Percentiles rank a stretch among this genome's conserved stretches.
phyloP scores from a whole-genome alignment of 2,888 invertebrate genomes.

The Drosophila pegasa region DNA sequence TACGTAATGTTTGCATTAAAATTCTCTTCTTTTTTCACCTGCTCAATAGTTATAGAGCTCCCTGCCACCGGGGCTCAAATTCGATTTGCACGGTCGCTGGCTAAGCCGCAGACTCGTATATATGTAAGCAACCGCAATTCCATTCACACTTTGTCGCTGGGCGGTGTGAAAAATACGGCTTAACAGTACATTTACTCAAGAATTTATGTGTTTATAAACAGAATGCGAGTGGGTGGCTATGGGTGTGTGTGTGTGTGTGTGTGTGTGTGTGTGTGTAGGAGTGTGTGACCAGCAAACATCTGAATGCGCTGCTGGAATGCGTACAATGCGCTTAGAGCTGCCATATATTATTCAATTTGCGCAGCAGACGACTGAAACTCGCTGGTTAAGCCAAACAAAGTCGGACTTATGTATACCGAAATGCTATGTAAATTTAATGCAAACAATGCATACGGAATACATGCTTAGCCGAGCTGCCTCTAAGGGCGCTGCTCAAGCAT shows the following conservation, averaged over 20 bases:
- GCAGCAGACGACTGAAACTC: slow-evolving; percentile 24
- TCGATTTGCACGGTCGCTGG: slow-evolving; percentile 7
- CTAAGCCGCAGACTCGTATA: slow-evolving; percentile 29
- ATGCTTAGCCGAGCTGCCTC: background rate
- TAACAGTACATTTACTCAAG: slow-evolving; percentile 77
- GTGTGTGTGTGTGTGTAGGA: background rate
- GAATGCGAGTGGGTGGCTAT: slow-evolving; percentile 3
- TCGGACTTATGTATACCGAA: slow-evolving; percentile 2
- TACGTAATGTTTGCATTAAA: slow-evolving; percentile 57
- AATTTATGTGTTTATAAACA: slow-evolving; percentile 77
- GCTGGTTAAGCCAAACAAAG: slow-evolving; percentile 20
- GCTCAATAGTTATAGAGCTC: slow-evolving; percentile 37
- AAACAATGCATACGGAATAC: slow-evolving; percentile 1
- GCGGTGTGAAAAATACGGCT: slow-evolving; percentile 68
- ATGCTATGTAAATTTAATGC: slow-evolving; percentile 1
- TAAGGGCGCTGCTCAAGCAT: no score
- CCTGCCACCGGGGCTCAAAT: slow-evolving; percentile 1
- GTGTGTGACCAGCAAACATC: slow-evolving; percentile 17
- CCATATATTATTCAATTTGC: slow-evolving; percentile 70
- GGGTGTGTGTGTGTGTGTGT: slow-evolving; percentile 1
- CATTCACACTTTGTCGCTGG: slow-evolving; percentile 61
- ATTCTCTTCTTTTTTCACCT: slow-evolving; percentile 7
- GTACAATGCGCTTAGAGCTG: slow-evolving; percentile 46
- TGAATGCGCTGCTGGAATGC: slow-evolving; percentile 33
- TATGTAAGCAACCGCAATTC: slow-evolving; percentile 34